phyloP scores from a whole-genome alignment of 2,113 vertebrate species.

The Trachemys scripta region DNA sequence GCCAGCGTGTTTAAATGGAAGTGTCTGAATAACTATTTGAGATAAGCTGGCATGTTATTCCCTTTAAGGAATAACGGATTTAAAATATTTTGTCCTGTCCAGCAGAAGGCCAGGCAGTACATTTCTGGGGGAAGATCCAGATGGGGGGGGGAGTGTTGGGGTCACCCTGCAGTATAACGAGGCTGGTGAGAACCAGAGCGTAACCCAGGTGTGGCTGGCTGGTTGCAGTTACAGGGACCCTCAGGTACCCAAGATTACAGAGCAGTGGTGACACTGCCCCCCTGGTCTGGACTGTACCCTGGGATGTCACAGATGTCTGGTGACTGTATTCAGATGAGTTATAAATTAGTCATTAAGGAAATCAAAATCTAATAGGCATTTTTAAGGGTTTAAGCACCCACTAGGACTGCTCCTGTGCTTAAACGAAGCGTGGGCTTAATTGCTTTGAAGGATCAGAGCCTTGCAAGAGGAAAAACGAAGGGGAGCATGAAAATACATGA shows the following conservation, averaged over 20 bases:
- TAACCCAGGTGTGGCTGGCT: not conserved
- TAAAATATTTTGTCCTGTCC: not conserved
- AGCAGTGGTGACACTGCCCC: not conserved
- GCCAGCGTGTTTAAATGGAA: not conserved
- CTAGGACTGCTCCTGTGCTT: not conserved
- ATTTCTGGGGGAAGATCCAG: no score
- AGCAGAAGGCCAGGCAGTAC: not conserved
- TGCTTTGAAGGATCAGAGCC: fast-evolving
- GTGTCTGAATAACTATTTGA: not conserved
- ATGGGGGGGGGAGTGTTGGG: not conserved
- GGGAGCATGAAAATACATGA: not conserved
- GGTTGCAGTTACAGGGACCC: no score
- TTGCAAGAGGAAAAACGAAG: not conserved
- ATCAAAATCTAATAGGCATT: not conserved
- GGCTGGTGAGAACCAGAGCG: not conserved
- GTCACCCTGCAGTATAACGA: not conserved
- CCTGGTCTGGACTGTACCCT: not conserved
- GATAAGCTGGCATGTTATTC: no score
- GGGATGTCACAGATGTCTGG: not conserved
- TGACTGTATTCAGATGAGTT: not conserved
- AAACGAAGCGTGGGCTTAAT: not conserved
- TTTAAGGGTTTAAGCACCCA: fast-evolving
- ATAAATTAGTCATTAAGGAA: fast-evolving
- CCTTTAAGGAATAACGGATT: no score
- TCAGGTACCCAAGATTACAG: not conserved